phyloP scores from a whole-genome alignment of 2,888 invertebrate species.

The Oithona nana region DNA sequence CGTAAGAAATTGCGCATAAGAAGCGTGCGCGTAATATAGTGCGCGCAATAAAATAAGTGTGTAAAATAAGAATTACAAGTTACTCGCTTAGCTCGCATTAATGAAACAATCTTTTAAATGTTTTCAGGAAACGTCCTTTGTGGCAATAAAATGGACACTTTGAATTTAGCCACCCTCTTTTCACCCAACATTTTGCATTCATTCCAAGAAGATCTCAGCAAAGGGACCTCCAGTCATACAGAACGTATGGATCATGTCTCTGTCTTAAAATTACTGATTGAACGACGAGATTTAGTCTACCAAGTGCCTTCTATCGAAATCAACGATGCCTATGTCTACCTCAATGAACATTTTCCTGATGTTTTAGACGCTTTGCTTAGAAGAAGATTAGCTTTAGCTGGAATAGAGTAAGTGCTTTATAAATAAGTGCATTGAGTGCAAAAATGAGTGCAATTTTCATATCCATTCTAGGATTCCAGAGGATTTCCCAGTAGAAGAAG shows the following conservation, averaged over 20 bases:
- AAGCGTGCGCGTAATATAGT: neutral
- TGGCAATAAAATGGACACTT: conserved; percentile 89
- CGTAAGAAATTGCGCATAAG: neutral
- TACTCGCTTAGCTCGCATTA: no score
- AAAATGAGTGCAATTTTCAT: neutral
- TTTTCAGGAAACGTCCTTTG: conserved; percentile 36
- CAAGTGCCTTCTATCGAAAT: conserved; percentile 54
- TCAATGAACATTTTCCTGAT: conserved; percentile 66
- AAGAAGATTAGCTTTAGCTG: conserved; percentile 18
- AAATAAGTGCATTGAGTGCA: neutral
- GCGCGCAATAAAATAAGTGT: neutral
- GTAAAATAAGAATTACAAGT: no score
- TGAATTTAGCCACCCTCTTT: conserved; percentile 74
- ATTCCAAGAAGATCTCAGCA: conserved; percentile 35
- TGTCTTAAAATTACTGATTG: neutral
- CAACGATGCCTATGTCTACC: conserved; percentile 64
- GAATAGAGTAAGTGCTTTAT: conserved; percentile 5
- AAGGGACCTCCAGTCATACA: conserved; percentile 33
- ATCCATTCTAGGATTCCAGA: neutral
- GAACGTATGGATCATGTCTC: conserved; percentile 45
- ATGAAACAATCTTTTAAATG: no score
- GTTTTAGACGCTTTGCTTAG: conserved; percentile 44
- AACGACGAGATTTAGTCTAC: conserved; percentile 16
- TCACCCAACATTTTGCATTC: conserved; percentile 80
- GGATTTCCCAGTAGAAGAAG: neutral